Base-by-base conservation (phyloP, 2,888 invertebrate genomes). In the Stramonita haemastoma region DNA sequence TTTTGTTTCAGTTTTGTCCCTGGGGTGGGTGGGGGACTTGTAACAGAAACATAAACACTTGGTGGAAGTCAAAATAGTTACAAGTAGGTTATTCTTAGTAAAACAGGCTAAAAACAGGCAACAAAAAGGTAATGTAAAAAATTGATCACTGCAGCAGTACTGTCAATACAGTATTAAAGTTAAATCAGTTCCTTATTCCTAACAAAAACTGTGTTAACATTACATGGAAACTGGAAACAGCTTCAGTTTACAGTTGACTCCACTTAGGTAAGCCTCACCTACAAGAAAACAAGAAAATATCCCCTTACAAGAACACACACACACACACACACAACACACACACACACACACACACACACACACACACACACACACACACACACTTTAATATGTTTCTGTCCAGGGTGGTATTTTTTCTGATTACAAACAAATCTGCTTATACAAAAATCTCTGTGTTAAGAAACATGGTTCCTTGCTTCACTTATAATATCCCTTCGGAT, bases 291-390 rank as follows among this genome's bases (percentile, higher is more conserved):
- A 36, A 15, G n/a, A n/a, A n/a, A n/a, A n/a, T n/a, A n/a, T n/a
- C 34, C 81, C 34, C 36, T 36, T 36, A 81, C 81, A 36, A 34
- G 11, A 15, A 81, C 36, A 81, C 36, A 81, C 81, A 81, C 73
- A 73, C 73, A 73, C 73, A 73, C 73, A 73, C 73, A 73, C 73
- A 73, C 73, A 79, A 29, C 84, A n/a, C 32, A 81, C 73, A 57
- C 81, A 88, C 73, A 29, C 81, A 81, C 81, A 88, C 57, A 88
- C 57, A 83, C 70, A 79, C 81, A 79, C 70, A 86, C 86, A 86
- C 56, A 56, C 56, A 85, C 73, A 83, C 83, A 83, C 32, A 83
- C 83, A 83, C 32, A 83, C 83, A 83, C 32, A 83, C 83, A 83
- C 32, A 83, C 83, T 26, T n/a, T 6, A 19, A 22, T n/a, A 8